A percentile compares a stretch with the other conserved stretches of the same genome.
Evolutionary conservation across 2,113 vertebrate genomes (phyloP).

Genomic region (Gadus macrocephalus): DNA sequence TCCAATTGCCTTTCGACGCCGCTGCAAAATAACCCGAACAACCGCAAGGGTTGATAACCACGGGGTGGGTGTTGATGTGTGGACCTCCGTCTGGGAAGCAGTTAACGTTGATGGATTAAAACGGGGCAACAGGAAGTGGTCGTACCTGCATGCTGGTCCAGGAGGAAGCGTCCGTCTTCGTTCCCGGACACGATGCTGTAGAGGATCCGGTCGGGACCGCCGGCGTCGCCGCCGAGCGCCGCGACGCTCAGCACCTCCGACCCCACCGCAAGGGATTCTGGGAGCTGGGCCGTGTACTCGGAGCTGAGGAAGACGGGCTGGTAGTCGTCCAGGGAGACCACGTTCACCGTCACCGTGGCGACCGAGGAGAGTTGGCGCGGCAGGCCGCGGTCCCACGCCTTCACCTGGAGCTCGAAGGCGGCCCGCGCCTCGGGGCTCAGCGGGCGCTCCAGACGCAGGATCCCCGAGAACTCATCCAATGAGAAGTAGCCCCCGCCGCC

Average conservation of each 20-base stretch:
- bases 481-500: conserved; percentile 85
- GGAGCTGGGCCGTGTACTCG: conserved; percentile 78
- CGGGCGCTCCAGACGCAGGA: conserved; percentile 86
- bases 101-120: too few species aligned
- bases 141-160: conserved; percentile 83
- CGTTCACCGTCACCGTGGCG: conserved; percentile 79
- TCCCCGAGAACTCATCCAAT: conserved; percentile 86
- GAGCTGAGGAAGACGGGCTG: conserved; percentile 84
- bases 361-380: conserved; percentile 78
- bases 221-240: conserved; percentile 63
- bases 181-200: conserved; percentile 86
- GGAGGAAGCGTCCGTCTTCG: conserved; percentile 76
- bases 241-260: conserved; percentile 80
- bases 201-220: conserved; percentile 67
- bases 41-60: too few species aligned
- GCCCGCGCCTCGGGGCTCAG: conserved; percentile 72
- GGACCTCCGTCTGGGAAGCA: too few species aligned
- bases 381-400: conserved; percentile 83
- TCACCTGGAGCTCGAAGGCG: conserved; percentile 81
- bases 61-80: too few species aligned
- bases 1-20: too few species aligned
- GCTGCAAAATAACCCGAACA: too few species aligned
- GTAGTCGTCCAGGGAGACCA: conserved; percentile 87
- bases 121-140: too few species aligned
- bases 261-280: conserved; percentile 77